A percentile compares a stretch with the other conserved stretches of the same genome.
Evolutionary conservation across 92 coral and sea anemone species (phyloP).

Genomic region (Zoanthus solanderi): DNA sequence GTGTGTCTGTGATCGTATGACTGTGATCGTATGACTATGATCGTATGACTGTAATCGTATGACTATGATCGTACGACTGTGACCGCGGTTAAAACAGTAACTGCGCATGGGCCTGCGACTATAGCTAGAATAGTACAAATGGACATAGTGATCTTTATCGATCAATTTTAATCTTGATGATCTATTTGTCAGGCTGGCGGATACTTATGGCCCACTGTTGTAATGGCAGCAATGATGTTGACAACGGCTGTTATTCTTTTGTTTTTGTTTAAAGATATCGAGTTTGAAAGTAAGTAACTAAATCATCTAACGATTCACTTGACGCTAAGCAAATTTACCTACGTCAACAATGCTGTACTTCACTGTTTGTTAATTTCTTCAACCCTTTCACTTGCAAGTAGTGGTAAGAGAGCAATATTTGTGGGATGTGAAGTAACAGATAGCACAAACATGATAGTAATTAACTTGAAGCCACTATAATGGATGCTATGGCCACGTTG

Average conservation of each 20-base stretch:
- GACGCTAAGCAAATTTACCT: too few species aligned
- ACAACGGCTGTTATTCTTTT: neutral
- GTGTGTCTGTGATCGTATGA: neutral
- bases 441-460: too few species aligned
- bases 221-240: constrained; percentile 9
- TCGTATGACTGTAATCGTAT: neutral
- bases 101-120: neutral
- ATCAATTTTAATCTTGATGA: neutral
- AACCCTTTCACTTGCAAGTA: too few species aligned
- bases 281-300: neutral
- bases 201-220: neutral
- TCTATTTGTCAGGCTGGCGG: neutral
- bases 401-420: too few species aligned
- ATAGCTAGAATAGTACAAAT: neutral
- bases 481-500: too few species aligned
- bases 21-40: neutral
- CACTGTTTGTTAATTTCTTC: too few species aligned
- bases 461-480: too few species aligned
- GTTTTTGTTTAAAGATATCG: neutral
- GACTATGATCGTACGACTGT: neutral
- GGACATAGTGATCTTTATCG: neutral
- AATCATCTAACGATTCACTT: too few species aligned
- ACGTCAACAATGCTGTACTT: too few species aligned
- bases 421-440: too few species aligned
- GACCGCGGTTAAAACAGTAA: neutral